Percentiles rank a stretch among this genome's conserved stretches.
phyloP scores from a whole-genome alignment of 2,888 invertebrate species.

The Dione juno region DNA sequence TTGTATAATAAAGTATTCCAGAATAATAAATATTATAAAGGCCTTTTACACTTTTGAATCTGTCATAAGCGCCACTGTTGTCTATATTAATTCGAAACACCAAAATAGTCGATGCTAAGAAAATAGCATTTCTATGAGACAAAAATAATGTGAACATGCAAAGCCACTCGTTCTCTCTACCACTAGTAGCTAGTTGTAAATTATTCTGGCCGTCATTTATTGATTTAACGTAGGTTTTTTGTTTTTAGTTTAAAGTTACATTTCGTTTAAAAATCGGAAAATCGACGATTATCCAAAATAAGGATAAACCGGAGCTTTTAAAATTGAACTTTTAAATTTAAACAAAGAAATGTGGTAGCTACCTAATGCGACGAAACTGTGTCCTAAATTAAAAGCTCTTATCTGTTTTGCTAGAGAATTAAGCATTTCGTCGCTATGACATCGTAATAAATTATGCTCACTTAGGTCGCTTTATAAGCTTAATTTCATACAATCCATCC shows the following conservation, averaged over 20 bases:
- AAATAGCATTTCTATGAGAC: slow-evolving; percentile 8
- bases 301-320: not conserved
- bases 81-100: slow-evolving; percentile 22
- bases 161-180: slow-evolving; percentile 34
- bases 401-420: slow-evolving; percentile 19
- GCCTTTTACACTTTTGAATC: slow-evolving; percentile 25
- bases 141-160: slow-evolving; percentile 35
- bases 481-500: slow-evolving; percentile 79
- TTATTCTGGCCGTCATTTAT: too few relatives aligned
- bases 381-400: slow-evolving; percentile 11
- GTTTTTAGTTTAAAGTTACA: too few relatives aligned
- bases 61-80: slow-evolving; percentile 1
- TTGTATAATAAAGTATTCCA: too few relatives aligned
- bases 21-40: slow-evolving; percentile 48
- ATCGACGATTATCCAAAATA: not conserved
- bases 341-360: not conserved
- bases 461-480: slow-evolving; percentile 69
- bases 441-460: slow-evolving; percentile 66
- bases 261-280: not conserved
- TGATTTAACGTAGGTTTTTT: too few relatives aligned
- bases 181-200: too few relatives aligned
- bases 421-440: slow-evolving; percentile 38
- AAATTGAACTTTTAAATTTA: slow-evolving; percentile 1
- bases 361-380: not conserved
- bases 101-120: slow-evolving; percentile 11